A percentile compares a stretch with the other conserved stretches of the same genome.
Conservation (phyloP, 2,113 vertebrate genomes). For the Cyprinodon tularosa region DNA sequence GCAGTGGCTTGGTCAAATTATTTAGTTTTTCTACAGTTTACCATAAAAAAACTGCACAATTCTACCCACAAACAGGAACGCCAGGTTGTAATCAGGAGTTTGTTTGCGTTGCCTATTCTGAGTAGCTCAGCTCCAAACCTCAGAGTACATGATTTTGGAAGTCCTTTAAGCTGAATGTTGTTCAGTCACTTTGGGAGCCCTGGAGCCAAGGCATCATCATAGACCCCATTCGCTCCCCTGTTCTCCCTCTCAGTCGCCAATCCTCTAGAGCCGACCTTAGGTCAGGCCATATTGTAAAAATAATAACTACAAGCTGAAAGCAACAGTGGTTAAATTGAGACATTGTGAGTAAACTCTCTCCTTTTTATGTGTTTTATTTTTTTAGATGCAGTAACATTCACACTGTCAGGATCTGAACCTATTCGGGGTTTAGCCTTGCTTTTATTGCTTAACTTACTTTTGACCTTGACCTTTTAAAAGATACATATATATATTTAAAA, state of each 20-base stretch:
- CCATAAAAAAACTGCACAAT: constrained; percentile 8
- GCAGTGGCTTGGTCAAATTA: constrained; percentile 2
- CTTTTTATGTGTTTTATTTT: background rate
- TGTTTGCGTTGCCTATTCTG: constrained; percentile 19
- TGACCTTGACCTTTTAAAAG: background rate
- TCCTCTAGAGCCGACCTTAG: constrained; percentile 47
- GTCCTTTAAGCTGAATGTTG: constrained; percentile 9
- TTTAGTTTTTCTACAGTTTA: constrained; percentile 24
- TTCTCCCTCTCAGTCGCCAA: constrained; percentile 44
- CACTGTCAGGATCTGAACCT: constrained; percentile 16
- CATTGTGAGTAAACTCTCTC: constrained; percentile 7
- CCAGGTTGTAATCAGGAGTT: constrained; percentile 36
- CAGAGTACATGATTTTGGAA: constrained; percentile 45
- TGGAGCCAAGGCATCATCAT: constrained; percentile 26
- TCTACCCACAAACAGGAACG: constrained; percentile 3
- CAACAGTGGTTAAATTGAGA: constrained; percentile 40
- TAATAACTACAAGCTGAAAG: constrained; percentile 51
- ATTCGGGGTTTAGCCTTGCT: too few relatives aligned
- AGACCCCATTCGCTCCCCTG: constrained; percentile 9
- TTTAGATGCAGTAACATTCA: constrained; percentile 12
- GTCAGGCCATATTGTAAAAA: constrained; percentile 31
- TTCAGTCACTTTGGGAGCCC: constrained; percentile 29
- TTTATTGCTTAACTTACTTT: background rate
- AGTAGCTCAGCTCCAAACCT: constrained; percentile 29
- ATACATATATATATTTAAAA: too few relatives aligned